Conservation (phyloP, 2,797 vertebrate genomes). For the Rhodeus uyekii region DNA sequence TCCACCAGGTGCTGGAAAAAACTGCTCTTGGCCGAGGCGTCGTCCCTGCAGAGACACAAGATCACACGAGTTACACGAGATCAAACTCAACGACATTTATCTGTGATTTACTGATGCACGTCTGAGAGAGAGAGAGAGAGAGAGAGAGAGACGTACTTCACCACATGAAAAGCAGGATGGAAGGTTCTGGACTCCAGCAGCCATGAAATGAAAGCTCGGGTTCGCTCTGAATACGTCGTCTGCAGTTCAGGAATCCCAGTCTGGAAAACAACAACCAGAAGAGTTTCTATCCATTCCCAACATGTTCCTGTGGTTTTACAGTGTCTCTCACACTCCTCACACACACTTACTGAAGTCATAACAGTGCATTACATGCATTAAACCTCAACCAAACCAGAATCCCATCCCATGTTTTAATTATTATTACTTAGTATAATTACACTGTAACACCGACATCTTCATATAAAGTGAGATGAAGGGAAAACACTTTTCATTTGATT, state of each 20-base stretch:
- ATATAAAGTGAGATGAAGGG: too few relatives aligned
- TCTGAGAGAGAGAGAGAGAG: not conserved
- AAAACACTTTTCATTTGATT: not conserved
- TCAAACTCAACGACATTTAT: not conserved
- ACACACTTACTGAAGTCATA: too few relatives aligned
- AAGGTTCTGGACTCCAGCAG: constrained; percentile 88
- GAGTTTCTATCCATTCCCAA: not conserved
- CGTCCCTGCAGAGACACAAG: constrained; percentile 80
- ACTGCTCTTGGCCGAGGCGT: constrained; percentile 81
- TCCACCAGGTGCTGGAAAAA: constrained; percentile 94
- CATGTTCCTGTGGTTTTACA: too few relatives aligned
- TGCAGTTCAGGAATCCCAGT: constrained; percentile 89
- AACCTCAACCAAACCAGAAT: too few relatives aligned
- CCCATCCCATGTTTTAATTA: too few relatives aligned
- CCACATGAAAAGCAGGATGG: constrained; percentile 81
- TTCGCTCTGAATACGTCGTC: constrained; percentile 84
- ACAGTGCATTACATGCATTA: too few relatives aligned
- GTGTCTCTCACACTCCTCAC: too few relatives aligned
- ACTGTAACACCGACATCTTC: too few relatives aligned
- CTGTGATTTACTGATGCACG: not conserved
- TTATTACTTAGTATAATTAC: too few relatives aligned
- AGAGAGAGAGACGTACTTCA: constrained; percentile 84
- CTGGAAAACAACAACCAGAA: constrained; percentile 66
- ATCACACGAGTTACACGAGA: not conserved
- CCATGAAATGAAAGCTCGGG: constrained; percentile 89